phyloP scores from a whole-genome alignment of 1,140 invertebrate species.

The Sycophila sp. region DNA sequence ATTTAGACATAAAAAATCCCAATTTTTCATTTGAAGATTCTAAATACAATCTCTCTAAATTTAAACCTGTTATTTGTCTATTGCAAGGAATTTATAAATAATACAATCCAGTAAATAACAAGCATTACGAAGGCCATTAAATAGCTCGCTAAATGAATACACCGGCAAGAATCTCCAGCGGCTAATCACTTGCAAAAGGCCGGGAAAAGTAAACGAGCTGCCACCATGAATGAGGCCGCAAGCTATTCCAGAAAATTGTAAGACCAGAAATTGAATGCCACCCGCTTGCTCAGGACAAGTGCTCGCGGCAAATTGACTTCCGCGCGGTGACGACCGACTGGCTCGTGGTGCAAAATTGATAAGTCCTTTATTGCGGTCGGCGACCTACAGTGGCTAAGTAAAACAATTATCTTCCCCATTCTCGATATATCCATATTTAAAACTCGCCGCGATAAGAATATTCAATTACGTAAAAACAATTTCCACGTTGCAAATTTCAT shows the following conservation, averaged over 20 bases:
- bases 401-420: neutral
- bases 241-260: conserved; percentile 13
- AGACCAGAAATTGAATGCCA: conserved; percentile 14
- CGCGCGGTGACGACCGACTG: neutral
- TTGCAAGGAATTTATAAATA: neutral
- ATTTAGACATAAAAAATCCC: too few relatives aligned
- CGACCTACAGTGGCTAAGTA: neutral
- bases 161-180: neutral
- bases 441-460: too few relatives aligned
- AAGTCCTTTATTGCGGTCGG: neutral
- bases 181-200: neutral
- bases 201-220: conserved; percentile 3
- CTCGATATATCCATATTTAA: too few relatives aligned
- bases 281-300: conserved; percentile 1
- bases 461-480: too few relatives aligned
- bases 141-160: neutral
- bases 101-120: neutral
- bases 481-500: too few relatives aligned
- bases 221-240: conserved; percentile 4
- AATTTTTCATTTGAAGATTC: too few relatives aligned
- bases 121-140: neutral
- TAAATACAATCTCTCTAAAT: too few relatives aligned
- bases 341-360: neutral
- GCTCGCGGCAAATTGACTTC: neutral
- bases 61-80: too few relatives aligned